Percentiles rank a stretch among this genome's conserved stretches.
These are phyloP conservation scores for Melanaphis sacchari DNA, from an alignment of 1,140 invertebrate genomes.

Conservation along the genomic window DNA sequence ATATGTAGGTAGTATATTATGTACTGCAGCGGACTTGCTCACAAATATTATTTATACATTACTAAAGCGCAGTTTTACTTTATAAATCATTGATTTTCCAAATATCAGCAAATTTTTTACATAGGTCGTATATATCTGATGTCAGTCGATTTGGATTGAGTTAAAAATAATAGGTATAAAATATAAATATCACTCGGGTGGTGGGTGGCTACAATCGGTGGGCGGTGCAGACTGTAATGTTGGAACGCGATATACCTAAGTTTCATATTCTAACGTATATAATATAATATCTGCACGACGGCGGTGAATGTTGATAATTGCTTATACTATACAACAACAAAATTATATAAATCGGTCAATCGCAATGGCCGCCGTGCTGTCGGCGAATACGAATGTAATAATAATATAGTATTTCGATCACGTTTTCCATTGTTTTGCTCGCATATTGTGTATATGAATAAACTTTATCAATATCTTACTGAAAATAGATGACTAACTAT, in stretches of 20 bases:
- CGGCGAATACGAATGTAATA: conserved; percentile 12
- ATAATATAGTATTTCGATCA: conserved; percentile 14
- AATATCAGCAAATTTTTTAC: neutral
- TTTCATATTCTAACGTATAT: neutral
- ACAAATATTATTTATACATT: neutral
- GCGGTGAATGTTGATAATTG: neutral
- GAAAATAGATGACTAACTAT: neutral
- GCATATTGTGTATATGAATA: neutral
- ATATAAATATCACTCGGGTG: neutral
- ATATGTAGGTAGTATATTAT: too few relatives aligned
- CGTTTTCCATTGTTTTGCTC: conserved; percentile 24
- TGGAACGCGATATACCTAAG: neutral
- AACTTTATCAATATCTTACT: neutral
- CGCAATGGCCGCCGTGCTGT: neutral
- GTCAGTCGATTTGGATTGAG: neutral
- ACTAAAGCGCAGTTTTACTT: neutral
- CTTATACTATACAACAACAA: neutral
- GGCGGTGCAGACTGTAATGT: neutral
- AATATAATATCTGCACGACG: neutral
- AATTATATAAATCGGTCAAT: neutral
- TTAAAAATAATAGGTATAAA: neutral
- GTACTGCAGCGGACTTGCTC: too few relatives aligned
- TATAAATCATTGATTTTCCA: neutral
- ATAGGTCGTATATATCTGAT: neutral
- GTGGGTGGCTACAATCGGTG: neutral